phyloP scores from a whole-genome alignment of 2,797 vertebrate species.

The Holocentrus rufus region DNA sequence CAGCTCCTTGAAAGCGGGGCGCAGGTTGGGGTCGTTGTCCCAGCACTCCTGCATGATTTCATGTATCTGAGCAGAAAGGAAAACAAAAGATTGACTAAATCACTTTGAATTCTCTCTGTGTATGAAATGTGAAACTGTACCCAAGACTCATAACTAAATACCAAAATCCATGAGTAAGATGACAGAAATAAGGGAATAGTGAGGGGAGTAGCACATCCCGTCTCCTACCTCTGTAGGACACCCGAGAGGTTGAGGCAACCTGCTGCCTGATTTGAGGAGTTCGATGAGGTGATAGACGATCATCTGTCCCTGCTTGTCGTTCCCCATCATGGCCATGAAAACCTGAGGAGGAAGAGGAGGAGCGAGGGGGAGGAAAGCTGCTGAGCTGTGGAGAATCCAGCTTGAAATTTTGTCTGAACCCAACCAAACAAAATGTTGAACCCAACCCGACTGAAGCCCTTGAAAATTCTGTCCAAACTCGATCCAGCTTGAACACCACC shows the following conservation, averaged over 20 bases:
- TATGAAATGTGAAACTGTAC: too few relatives aligned
- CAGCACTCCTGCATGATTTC: slow-evolving; percentile 85
- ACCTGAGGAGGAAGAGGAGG: slow-evolving; percentile 78
- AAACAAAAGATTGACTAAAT: too few relatives aligned
- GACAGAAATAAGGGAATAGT: too few relatives aligned
- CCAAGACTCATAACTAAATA: too few relatives aligned
- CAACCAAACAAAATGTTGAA: neutral
- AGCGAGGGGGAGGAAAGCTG: neutral
- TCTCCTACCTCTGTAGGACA: slow-evolving; percentile 89
- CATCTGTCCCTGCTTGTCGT: slow-evolving; percentile 95
- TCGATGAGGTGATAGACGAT: slow-evolving; percentile 96
- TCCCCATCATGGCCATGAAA: slow-evolving; percentile 98
- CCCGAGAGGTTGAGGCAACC: slow-evolving; percentile 88
- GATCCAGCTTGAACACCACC: too few relatives aligned
- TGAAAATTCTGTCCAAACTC: too few relatives aligned
- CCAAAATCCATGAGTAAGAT: too few relatives aligned
- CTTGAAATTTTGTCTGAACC: neutral
- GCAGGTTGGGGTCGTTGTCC: slow-evolving; percentile 75
- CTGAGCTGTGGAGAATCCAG: neutral
- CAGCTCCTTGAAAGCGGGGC: slow-evolving; percentile 82
- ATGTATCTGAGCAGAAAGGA: slow-evolving; percentile 69
- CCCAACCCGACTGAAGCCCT: too few relatives aligned
- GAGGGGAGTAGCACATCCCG: too few relatives aligned
- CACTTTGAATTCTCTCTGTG: too few relatives aligned
- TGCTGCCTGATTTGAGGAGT: slow-evolving; percentile 88